Conservation (phyloP, 2,113 vertebrate species). For the Furnarius figulus region DNA sequence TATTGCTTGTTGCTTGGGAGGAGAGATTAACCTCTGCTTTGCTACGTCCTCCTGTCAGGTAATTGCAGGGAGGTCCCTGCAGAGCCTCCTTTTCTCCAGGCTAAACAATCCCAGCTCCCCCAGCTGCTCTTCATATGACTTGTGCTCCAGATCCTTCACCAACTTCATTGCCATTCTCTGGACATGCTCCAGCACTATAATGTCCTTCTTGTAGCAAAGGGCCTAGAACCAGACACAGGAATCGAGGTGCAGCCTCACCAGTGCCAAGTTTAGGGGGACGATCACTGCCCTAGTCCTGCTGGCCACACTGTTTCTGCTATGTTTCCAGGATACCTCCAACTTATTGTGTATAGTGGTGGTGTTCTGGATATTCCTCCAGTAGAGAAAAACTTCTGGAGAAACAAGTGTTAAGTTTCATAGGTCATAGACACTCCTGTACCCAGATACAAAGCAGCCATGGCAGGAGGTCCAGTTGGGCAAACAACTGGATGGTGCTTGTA, state of each 20-base stretch:
- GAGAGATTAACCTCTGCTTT: background rate
- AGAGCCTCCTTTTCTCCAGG: background rate
- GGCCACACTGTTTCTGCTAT: background rate
- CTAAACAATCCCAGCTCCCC: background rate
- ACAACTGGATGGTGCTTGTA: background rate
- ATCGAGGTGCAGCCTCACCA: background rate
- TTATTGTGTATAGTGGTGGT: background rate
- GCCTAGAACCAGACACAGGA: background rate
- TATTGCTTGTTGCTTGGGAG: background rate
- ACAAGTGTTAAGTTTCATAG: background rate
- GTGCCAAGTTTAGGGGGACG: background rate
- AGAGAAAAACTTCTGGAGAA: background rate
- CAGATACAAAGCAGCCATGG: background rate
- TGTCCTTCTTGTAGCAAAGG: background rate
- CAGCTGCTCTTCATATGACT: no score
- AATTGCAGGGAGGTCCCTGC: background rate
- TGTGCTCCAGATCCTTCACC: background rate
- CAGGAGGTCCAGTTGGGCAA: background rate
- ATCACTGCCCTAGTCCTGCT: background rate
- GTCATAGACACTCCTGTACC: background rate
- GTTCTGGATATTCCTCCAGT: background rate
- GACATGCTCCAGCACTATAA: background rate
- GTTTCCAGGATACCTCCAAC: background rate
- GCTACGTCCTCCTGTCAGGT: background rate
- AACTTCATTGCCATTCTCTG: background rate